Evolutionary conservation across 2,888 invertebrate genomes (phyloP).

Genomic region (Argyra leucocephala): DNA sequence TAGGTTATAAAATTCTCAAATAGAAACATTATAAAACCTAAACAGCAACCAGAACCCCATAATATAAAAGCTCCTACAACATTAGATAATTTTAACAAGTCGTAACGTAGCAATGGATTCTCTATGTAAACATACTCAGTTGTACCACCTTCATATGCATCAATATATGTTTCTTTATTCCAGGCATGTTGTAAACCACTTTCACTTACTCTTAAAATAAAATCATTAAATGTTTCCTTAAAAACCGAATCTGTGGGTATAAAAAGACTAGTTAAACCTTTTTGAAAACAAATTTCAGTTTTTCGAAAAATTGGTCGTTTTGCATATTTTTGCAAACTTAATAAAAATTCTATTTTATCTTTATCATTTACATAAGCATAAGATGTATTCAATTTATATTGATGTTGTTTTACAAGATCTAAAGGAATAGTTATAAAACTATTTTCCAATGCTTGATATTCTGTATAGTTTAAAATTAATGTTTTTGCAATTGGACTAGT

Average conservation of each 20-base stretch:
- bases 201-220: slow-evolving; percentile 25
- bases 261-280: slow-evolving; percentile 27
- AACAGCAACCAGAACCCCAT: not conserved
- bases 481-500: slow-evolving; percentile 27
- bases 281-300: slow-evolving; percentile 26
- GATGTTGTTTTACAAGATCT: slow-evolving; percentile 16
- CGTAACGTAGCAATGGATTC: not conserved
- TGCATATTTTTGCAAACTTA: slow-evolving; percentile 27
- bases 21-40: not conserved
- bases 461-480: slow-evolving; percentile 24
- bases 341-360: slow-evolving; percentile 27
- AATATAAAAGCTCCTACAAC: not conserved
- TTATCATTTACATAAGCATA: slow-evolving; percentile 24
- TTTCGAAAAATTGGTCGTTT: slow-evolving; percentile 25
- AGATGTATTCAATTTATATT: slow-evolving; percentile 15
- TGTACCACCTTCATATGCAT: not conserved
- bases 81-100: not conserved
- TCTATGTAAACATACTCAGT: not conserved
- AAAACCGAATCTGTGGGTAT: slow-evolving; percentile 29
- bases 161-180: not conserved
- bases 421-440: slow-evolving; percentile 20
- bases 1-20: not conserved
- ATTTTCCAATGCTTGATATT: slow-evolving; percentile 24
- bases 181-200: slow-evolving; percentile 21
- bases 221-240: slow-evolving; percentile 27